phyloP scores from a whole-genome alignment of 2,113 vertebrate species.

The Ardeotis arabs region DNA sequence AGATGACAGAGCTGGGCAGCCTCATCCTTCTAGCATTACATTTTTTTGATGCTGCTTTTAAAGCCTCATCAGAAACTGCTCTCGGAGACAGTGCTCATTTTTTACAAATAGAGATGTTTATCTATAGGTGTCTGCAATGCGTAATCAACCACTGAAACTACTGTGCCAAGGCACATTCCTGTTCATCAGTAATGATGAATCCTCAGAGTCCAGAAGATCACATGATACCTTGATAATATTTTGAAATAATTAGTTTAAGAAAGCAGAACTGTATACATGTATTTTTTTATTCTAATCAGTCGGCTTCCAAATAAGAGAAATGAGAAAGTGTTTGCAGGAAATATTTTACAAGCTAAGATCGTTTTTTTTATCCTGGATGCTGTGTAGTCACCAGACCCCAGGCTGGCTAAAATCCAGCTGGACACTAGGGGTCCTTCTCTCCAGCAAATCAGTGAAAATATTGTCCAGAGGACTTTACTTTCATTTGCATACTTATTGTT shows the following conservation, averaged over 20 bases:
- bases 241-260: slow-evolving; percentile 67
- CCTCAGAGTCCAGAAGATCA: slow-evolving; percentile 56
- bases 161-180: slow-evolving; percentile 64
- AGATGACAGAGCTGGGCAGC: slow-evolving; percentile 55
- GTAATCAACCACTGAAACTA: slow-evolving; percentile 63
- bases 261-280: background rate
- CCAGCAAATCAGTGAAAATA: slow-evolving; percentile 41
- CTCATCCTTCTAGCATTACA: slow-evolving; percentile 52
- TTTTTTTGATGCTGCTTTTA: slow-evolving; percentile 63
- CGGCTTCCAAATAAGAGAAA: slow-evolving; percentile 36
- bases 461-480: slow-evolving; percentile 45
- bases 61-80: slow-evolving; percentile 57
- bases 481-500: slow-evolving; percentile 58
- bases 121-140: slow-evolving; percentile 59
- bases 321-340: slow-evolving; percentile 11
- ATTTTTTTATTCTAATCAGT: slow-evolving; percentile 37
- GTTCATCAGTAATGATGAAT: slow-evolving; percentile 55
- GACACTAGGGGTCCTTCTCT: slow-evolving; percentile 69
- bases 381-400: slow-evolving; percentile 12
- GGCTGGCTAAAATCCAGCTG: slow-evolving; percentile 63
- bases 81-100: slow-evolving; percentile 58
- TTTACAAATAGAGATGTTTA: slow-evolving; percentile 67
- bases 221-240: slow-evolving; percentile 43
- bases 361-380: slow-evolving; percentile 18
- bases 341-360: slow-evolving; percentile 31